Conservation (phyloP, 2,113 vertebrate species). For the Heloderma charlesbogerti region DNA sequence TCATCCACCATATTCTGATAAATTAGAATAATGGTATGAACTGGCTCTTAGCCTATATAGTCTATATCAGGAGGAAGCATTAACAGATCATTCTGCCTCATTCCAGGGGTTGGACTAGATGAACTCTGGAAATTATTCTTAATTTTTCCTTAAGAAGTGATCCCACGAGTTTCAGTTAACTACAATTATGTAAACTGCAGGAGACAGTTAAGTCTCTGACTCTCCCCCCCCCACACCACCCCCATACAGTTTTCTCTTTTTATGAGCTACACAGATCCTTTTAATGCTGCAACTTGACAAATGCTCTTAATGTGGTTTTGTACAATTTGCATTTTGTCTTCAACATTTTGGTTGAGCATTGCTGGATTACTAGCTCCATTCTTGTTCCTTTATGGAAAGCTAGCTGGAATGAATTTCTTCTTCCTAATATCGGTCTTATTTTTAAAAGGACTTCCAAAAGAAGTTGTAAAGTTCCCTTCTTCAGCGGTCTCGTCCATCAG, state of each 20-base stretch:
- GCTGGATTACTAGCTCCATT: background rate
- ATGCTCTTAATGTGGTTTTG: background rate
- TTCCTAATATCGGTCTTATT: slow-evolving; percentile 3
- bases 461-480: slow-evolving; percentile 4
- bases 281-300: slow-evolving; percentile 21
- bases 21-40: background rate
- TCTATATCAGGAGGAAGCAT: background rate
- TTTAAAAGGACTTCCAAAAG: background rate
- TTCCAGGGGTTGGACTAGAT: background rate
- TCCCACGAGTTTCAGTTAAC: background rate
- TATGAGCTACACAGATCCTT: background rate
- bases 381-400: slow-evolving; percentile 16
- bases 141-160: background rate
- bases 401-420: slow-evolving; percentile 22
- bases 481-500: background rate
- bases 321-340: slow-evolving; percentile 13
- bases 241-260: background rate
- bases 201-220: slow-evolving; percentile 3
- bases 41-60: background rate
- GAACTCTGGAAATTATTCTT: background rate
- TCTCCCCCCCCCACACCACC: too few species aligned
- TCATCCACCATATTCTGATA: background rate
- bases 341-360: background rate
- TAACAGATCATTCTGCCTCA: background rate
- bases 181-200: background rate